A percentile compares a stretch with the other conserved stretches of the same genome.
Evolutionary conservation across 2,797 vertebrate genomes (phyloP).

Genomic region (Tapera naevia): DNA sequence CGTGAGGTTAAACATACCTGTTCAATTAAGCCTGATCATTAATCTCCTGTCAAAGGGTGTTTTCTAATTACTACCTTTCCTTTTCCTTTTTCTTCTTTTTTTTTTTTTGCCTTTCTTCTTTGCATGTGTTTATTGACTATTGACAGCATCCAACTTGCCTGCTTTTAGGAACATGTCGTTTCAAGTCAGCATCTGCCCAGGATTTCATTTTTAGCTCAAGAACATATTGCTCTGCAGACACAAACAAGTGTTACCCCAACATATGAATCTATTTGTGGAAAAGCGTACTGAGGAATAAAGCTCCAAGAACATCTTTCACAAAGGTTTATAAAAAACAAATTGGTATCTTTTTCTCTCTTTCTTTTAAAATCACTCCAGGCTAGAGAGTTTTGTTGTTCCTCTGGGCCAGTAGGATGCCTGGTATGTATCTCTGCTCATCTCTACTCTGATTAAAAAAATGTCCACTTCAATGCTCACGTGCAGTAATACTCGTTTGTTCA

Average conservation of each 20-base stretch:
- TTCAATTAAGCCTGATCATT: neutral
- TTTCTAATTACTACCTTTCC: neutral
- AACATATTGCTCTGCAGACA: conserved; percentile 6
- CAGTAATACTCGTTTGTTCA: neutral
- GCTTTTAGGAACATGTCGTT: neutral
- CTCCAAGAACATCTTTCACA: neutral
- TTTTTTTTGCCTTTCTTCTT: neutral
- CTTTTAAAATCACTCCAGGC: neutral
- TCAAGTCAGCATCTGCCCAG: conserved; percentile 48
- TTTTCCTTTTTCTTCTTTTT: neutral
- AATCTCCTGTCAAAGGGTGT: neutral
- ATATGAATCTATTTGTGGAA: conserved; percentile 42
- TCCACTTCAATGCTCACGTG: neutral
- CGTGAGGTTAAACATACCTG: neutral
- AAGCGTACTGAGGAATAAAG: neutral
- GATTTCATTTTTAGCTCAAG: conserved; percentile 51
- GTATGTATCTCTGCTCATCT: neutral
- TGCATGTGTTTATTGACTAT: neutral
- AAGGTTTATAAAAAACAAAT: neutral
- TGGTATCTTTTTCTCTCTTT: neutral
- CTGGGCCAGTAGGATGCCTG: neutral
- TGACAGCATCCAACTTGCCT: neutral
- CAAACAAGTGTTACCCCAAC: conserved; percentile 29
- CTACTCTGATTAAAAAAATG: neutral
- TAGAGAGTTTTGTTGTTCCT: neutral